A percentile compares a stretch with the other conserved stretches of the same genome.
phyloP scores from a whole-genome alignment of 2,797 vertebrate species.

The Tragopan temminckii region DNA sequence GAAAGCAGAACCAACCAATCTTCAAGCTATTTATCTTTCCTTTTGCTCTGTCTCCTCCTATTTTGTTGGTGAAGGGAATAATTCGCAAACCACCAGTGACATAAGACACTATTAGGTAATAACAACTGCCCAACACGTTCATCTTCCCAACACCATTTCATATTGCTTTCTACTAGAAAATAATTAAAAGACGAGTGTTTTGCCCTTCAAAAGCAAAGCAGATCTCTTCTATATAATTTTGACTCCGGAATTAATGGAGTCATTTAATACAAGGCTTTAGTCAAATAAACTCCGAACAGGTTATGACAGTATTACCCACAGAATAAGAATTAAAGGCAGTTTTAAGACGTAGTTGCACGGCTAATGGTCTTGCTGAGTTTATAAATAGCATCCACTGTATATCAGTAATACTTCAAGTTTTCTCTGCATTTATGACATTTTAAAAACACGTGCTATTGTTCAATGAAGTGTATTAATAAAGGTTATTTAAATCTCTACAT shows the following conservation, averaged over 20 bases:
- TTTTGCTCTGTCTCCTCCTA: neutral
- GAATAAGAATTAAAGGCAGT: neutral
- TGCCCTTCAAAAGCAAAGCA: neutral
- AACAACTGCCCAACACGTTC: neutral
- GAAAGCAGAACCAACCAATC: neutral
- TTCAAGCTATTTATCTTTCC: neutral
- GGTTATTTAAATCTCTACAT: neutral
- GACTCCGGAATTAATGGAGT: neutral
- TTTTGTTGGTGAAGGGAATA: neutral
- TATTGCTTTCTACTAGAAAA: neutral
- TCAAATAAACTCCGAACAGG: neutral
- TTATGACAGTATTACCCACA: neutral
- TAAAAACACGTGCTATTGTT: neutral
- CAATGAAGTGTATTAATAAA: conserved; percentile 16
- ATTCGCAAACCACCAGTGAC: neutral
- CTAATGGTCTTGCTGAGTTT: conserved; percentile 4
- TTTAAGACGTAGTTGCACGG: neutral
- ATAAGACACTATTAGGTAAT: neutral
- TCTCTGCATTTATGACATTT: neutral
- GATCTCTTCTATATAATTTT: neutral
- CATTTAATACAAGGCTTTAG: neutral
- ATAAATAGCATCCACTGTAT: neutral
- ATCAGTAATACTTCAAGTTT: neutral
- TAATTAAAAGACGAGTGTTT: neutral
- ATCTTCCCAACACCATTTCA: neutral